Conservation (phyloP, 2,113 vertebrate genomes). For the Coryphaenoides rupestris region DNA sequence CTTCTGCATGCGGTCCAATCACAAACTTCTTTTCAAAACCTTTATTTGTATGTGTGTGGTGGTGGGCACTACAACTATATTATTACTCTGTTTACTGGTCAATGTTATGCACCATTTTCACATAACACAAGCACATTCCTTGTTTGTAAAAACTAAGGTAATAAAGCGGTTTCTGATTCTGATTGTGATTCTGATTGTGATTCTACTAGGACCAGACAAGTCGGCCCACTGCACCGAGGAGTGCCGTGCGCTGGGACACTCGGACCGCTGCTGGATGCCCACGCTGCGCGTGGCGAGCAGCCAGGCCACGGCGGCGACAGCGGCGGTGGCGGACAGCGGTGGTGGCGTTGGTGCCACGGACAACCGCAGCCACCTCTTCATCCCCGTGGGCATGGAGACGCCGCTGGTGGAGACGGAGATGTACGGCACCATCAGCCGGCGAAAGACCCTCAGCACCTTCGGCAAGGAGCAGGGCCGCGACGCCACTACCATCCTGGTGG, state of each 20-base stretch:
- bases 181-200: no score
- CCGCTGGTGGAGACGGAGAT: constrained; percentile 89
- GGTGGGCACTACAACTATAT: constrained; percentile 60
- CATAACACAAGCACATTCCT: no score
- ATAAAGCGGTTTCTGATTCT: no score
- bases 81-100: constrained; percentile 58
- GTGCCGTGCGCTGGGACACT: constrained; percentile 98
- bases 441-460: constrained; percentile 99
- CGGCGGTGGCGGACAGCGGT: no score
- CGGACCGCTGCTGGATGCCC: constrained; percentile 99
- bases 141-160: no score
- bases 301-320: constrained; percentile 90
- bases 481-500: constrained; percentile 97
- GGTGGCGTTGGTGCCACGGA: constrained; percentile 47
- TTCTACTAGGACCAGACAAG: constrained; percentile 95
- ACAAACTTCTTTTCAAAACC: no score
- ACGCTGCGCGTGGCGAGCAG: constrained; percentile 93
- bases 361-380: constrained; percentile 99
- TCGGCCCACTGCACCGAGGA: constrained; percentile 97
- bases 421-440: constrained; percentile 94
- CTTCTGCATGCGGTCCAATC: background rate
- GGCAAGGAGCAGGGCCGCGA: constrained; percentile 98
- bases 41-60: no score
- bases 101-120: no score
- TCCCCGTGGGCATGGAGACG: constrained; percentile 91